These are phyloP conservation scores for Drosophila jambulina DNA, from an alignment of 1,140 invertebrate genomes.

Conservation along the genomic window DNA sequence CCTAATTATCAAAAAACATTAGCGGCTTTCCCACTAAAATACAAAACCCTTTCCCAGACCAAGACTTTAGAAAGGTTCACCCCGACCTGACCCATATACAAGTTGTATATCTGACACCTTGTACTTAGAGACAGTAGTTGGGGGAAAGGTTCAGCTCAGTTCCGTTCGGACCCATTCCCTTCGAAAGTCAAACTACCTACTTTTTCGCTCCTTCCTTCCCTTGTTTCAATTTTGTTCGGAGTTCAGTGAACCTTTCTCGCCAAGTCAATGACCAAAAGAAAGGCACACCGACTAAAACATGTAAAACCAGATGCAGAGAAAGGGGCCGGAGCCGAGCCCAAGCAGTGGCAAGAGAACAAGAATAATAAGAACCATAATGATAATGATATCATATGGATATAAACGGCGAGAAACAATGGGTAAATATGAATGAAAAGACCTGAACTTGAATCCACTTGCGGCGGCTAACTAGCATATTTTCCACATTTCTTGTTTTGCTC, in stretches of 20 bases:
- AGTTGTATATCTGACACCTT: conserved; percentile 19
- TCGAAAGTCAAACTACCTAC: conserved; percentile 31
- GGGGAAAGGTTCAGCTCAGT: conserved; percentile 31
- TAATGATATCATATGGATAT: conserved; percentile 63
- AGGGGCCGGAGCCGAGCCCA: not conserved
- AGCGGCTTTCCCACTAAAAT: conserved; percentile 17
- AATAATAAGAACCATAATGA: conserved; percentile 43
- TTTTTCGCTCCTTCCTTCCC: conserved; percentile 15
- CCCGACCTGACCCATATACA: conserved; percentile 47
- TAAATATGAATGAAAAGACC: conserved; percentile 26
- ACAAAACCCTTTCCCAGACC: conserved; percentile 9
- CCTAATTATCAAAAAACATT: conserved; percentile 7
- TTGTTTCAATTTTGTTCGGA: conserved; percentile 3
- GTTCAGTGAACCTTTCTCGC: conserved; percentile 49
- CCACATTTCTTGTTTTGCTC: conserved; percentile 27
- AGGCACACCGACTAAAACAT: conserved; percentile 47
- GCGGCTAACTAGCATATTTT: conserved; percentile 24
- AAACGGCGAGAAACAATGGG: conserved; percentile 13
- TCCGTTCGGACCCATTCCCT: conserved; percentile 21
- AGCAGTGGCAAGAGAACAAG: conserved; percentile 20
- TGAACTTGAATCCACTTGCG: conserved; percentile 38
- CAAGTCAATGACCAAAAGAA: conserved; percentile 63
- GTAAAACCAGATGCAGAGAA: conserved; percentile 36
- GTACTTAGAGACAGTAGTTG: conserved; percentile 29
- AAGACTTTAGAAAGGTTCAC: conserved; percentile 33